These are phyloP conservation scores for Caenorhabditis uteleia DNA, from an alignment of 2,888 invertebrate species.

Conservation along the genomic window DNA sequence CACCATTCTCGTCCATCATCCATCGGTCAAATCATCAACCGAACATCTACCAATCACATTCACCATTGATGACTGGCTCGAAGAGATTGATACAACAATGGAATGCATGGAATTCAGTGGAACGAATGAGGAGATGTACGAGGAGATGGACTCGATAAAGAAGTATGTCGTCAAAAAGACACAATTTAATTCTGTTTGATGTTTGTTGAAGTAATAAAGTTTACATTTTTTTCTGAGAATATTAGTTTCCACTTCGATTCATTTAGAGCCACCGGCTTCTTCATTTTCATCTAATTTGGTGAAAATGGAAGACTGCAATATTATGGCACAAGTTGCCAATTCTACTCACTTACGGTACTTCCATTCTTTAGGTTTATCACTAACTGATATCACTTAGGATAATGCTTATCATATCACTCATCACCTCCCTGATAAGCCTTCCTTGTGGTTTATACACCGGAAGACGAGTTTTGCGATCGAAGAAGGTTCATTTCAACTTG, in stretches of 20 bases:
- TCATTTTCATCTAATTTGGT: no score
- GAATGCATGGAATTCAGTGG: constrained; percentile 45
- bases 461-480: no score
- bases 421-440: constrained; percentile 9
- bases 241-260: no score
- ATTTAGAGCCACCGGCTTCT: no score
- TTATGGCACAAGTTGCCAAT: constrained; percentile 17
- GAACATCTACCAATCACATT: constrained; percentile 56
- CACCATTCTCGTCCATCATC: constrained; percentile 56
- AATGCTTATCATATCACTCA: background rate
- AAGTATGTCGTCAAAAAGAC: constrained; percentile 37
- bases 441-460: constrained; percentile 3
- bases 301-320: constrained; percentile 1
- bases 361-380: background rate
- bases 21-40: constrained; percentile 45
- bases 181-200: no score
- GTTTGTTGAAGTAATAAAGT: no score
- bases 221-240: no score
- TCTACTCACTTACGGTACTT: constrained; percentile 7
- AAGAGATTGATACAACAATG: constrained; percentile 39
- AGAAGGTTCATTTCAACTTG: constrained; percentile 23
- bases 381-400: constrained; percentile 2
- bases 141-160: constrained; percentile 36
- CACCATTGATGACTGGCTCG: constrained; percentile 52
- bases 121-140: constrained; percentile 40